These are phyloP conservation scores for Crossaster papposus DNA, from an alignment of 53 echinoderm and acorn worm species.

Conservation along the genomic window DNA sequence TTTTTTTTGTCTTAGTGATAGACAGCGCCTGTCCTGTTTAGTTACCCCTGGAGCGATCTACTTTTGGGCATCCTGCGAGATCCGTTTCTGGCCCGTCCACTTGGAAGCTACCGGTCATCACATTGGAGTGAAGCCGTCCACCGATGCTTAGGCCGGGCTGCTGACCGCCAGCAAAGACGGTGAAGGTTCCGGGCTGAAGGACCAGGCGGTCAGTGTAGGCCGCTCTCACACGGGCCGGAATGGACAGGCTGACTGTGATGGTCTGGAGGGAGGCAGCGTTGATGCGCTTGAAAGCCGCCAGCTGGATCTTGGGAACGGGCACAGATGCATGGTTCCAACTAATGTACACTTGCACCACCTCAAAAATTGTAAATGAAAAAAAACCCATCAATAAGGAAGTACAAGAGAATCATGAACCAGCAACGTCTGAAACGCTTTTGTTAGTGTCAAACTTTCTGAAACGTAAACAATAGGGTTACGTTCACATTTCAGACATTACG, in stretches of 20 bases:
- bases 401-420: background rate
- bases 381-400: background rate
- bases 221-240: conserved; percentile 81
- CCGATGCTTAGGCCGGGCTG: conserved; percentile 69
- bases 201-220: conserved; percentile 55
- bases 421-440: too few relatives aligned
- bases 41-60: background rate
- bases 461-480: too few relatives aligned
- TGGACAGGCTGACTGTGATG: conserved; percentile 55
- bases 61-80: conserved; percentile 34
- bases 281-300: conserved; percentile 73
- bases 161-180: conserved; percentile 84
- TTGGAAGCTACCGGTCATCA: conserved; percentile 61
- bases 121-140: conserved; percentile 62
- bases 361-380: background rate
- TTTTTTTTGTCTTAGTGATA: background rate
- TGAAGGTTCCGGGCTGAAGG: conserved; percentile 70
- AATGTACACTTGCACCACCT: conserved; percentile 92
- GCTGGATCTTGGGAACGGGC: conserved; percentile 76
- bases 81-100: conserved; percentile 52
- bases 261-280: conserved; percentile 49
- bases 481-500: too few relatives aligned
- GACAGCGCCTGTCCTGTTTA: background rate
- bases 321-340: conserved; percentile 76
- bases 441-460: too few relatives aligned